Percentiles rank a stretch among this genome's conserved stretches.
Evolutionary conservation across 2,797 vertebrate species (phyloP).

Genomic region (Clarias fuscus): DNA sequence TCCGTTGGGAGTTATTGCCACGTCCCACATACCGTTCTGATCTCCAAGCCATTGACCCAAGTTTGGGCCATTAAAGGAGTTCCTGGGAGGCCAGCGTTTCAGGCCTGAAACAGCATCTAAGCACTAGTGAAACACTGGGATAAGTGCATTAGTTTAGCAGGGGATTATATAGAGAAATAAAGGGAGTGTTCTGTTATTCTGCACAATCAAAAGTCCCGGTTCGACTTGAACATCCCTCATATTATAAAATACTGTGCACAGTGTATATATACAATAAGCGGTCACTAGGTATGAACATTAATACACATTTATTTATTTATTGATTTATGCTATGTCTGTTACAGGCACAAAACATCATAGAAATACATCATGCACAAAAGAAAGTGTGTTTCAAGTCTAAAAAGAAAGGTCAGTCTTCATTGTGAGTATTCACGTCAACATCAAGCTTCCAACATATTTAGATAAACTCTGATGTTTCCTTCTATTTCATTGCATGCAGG

Average conservation of each 20-base stretch:
- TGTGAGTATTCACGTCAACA: background rate
- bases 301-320: background rate
- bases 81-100: too few species aligned
- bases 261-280: background rate
- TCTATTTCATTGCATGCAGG: background rate
- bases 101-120: too few species aligned
- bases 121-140: too few species aligned
- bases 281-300: background rate
- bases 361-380: background rate
- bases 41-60: too few species aligned
- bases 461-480: background rate
- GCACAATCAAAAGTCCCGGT: too few species aligned
- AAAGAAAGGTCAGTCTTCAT: background rate
- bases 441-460: background rate
- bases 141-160: too few species aligned
- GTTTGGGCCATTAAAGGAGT: too few species aligned
- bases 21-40: too few species aligned
- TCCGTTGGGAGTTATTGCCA: too few species aligned
- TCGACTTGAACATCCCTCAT: too few species aligned
- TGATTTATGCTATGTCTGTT: background rate
- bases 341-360: background rate
- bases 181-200: too few species aligned
- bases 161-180: too few species aligned
- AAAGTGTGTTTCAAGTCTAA: background rate
- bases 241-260: background rate